Base-by-base conservation (phyloP, 2,888 invertebrate genomes). In the Eremobia ochroleuca region DNA sequence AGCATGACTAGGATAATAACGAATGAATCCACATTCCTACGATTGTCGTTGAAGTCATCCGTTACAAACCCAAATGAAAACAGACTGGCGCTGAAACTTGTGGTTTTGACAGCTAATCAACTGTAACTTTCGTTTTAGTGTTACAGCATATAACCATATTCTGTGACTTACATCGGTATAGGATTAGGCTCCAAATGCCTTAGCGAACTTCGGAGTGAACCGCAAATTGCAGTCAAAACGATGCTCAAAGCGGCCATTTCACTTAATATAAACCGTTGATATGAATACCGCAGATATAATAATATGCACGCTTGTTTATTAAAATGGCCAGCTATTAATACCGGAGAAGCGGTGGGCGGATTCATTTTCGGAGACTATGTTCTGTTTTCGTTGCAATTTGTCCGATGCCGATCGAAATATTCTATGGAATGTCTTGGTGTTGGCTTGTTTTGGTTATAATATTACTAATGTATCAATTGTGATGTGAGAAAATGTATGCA, bases 301-400 rank as follows among this genome's bases (percentile, higher is more conserved):
- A 85, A 87, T 80, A 85, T 76, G 76, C 61, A 84, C 74, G 79
- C 86, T 87, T 87, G 83, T 90, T 87, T 88, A 85, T 81, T 84
- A 75, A 72, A 58, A 71, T 67, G n/a, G 40, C 43, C 25, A 43
- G 67, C 84, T 90, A 90, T 87, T 80, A 85, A 89, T 90, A 90
- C 61, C 21, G 21, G 59, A 25, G 65, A 71, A 77, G 76, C 69
- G 49, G 90, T 89, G 88, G 87, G 89, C 18, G 90, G 87, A 77
- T 71, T 37, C 76, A 82, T 85, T 89, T 87, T 83, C 15, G 83
- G 82, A 87, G 43, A 77, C 77, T 77, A 40, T 74, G 74, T 74
- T 40, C 64, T 46, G 75, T 55, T 67, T 74, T 73, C 37, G 61
- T 49, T 79, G 68, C 75, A 72, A 58, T 76, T 78, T 73, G 65